phyloP scores from a whole-genome alignment of 64 coral and sea anemone species.

The Acropora yongei region DNA sequence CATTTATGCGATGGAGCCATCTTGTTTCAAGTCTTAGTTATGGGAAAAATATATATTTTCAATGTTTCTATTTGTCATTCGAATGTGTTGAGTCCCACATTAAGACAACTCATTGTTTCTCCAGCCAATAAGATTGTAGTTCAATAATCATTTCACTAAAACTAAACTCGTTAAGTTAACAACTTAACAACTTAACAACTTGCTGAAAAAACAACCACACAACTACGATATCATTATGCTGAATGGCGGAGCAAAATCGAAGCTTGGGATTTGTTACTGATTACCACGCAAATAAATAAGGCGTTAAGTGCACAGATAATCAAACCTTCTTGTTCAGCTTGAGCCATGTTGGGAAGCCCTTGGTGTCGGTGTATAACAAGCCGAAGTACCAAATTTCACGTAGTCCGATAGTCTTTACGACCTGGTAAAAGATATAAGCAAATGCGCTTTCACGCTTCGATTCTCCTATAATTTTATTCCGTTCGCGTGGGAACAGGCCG shows the following conservation, averaged over 20 bases:
- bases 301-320: neutral
- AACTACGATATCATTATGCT: neutral
- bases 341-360: constrained; percentile 83
- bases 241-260: too few relatives aligned
- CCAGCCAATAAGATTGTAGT: neutral
- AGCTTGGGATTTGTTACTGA: too few relatives aligned
- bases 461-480: neutral
- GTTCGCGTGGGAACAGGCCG: neutral
- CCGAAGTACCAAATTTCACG: constrained; percentile 99
- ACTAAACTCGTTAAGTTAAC: too few relatives aligned
- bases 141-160: too few relatives aligned
- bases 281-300: neutral
- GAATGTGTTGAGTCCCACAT: neutral
- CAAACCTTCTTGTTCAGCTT: constrained; percentile 96
- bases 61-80: neutral
- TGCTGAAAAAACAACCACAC: neutral
- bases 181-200: too few relatives aligned
- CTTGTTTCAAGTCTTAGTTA: neutral
- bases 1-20: neutral
- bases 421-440: constrained; percentile 55
- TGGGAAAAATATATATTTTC: neutral
- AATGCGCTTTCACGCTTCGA: neutral
- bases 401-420: constrained; percentile 94
- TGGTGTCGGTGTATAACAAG: constrained; percentile 80
- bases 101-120: neutral